Evolutionary conservation across 2,113 vertebrate species (phyloP).

Genomic region (Polyodon spathula): DNA sequence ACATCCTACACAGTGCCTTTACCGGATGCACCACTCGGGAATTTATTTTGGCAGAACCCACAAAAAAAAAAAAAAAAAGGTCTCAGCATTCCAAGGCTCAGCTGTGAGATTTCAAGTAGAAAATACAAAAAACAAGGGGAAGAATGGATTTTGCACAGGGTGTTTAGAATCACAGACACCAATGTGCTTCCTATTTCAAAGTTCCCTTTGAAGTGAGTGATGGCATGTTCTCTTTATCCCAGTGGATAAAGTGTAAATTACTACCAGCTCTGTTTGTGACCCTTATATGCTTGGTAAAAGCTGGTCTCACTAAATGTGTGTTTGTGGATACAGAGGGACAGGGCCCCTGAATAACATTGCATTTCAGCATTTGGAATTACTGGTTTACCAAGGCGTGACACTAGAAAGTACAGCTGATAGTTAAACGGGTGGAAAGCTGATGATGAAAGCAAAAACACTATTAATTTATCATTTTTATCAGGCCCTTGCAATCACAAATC

Average conservation of each 20-base stretch:
- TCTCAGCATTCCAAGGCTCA: too few species aligned
- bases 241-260: conserved; percentile 40
- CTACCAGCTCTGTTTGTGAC: conserved; percentile 31
- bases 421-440: too few species aligned
- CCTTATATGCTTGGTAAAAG: conserved; percentile 26
- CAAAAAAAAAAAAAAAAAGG: too few species aligned
- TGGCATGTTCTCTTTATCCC: conserved; percentile 24
- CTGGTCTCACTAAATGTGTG: conserved; percentile 13
- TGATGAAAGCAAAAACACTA: too few species aligned
- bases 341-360: conserved; percentile 26
- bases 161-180: conserved; percentile 34
- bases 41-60: conserved; percentile 55
- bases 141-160: conserved; percentile 30
- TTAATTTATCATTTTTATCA: too few species aligned
- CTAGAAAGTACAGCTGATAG: background rate
- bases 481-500: too few species aligned
- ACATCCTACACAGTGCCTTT: background rate
- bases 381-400: conserved; percentile 10
- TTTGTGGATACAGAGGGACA: conserved; percentile 18
- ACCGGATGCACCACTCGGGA: background rate
- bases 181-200: conserved; percentile 30
- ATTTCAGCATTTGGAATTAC: conserved; percentile 21
- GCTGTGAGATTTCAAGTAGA: too few species aligned
- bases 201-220: conserved; percentile 17
- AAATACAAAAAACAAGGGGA: too few species aligned